phyloP scores from a whole-genome alignment of 1,140 invertebrate species.

The Zaprionus africanus region DNA sequence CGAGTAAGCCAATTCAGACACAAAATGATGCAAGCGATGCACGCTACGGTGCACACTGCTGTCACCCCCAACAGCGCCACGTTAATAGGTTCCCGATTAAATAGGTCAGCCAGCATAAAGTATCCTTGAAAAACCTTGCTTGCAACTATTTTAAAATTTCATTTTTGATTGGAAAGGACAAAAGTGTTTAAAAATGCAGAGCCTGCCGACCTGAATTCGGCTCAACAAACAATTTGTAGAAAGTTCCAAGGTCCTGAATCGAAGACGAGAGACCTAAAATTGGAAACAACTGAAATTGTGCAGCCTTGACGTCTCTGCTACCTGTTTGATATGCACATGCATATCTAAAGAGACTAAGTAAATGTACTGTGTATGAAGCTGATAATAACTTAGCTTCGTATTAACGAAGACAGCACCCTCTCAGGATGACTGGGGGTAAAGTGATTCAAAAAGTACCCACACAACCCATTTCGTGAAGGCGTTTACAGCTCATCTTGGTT shows the following conservation, averaged over 20 bases:
- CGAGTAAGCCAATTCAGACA: neutral
- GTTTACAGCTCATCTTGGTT: conserved; percentile 36
- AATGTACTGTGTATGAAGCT: neutral
- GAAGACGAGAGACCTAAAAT: neutral
- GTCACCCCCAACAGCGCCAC: neutral
- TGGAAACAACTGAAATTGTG: neutral
- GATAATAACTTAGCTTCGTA: neutral
- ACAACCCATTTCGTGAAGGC: conserved; percentile 8
- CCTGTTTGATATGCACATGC: neutral
- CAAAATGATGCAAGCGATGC: conserved; percentile 8
- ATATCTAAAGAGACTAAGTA: neutral
- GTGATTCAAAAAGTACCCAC: neutral
- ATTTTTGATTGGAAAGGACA: neutral
- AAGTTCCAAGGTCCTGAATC: neutral
- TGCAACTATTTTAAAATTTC: neutral
- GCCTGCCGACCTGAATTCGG: neutral
- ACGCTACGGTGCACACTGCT: neutral
- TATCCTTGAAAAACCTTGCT: neutral
- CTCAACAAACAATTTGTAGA: neutral
- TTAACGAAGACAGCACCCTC: neutral
- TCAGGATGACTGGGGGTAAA: neutral
- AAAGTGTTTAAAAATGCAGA: neutral
- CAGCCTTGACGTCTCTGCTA: neutral
- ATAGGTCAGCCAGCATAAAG: neutral
- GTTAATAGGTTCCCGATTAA: neutral